phyloP scores from a whole-genome alignment of 2,888 invertebrate species.

The Mactromeris polynyma region DNA sequence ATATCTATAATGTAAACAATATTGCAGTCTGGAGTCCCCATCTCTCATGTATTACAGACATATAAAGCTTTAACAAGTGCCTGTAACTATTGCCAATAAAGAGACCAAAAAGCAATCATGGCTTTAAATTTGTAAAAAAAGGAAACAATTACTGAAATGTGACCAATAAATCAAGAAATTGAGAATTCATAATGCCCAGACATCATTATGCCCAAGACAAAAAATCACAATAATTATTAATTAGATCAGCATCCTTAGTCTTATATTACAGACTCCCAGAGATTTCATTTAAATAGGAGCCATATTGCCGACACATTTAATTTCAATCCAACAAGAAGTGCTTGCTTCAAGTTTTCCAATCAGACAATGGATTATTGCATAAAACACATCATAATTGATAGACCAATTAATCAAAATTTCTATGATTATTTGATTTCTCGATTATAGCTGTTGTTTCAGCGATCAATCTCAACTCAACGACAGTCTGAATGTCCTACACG shows the following conservation, averaged over 20 bases:
- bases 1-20: too few species aligned
- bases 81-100: not conserved
- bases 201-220: not conserved
- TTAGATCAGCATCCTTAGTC: not conserved
- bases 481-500: not conserved
- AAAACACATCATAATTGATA: slow-evolving; percentile 13
- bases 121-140: not conserved
- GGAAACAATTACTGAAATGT: not conserved
- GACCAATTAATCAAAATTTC: slow-evolving; percentile 15
- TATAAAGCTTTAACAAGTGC: not conserved
- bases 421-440: not conserved
- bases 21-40: too few species aligned
- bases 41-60: too few species aligned
- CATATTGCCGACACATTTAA: slow-evolving; percentile 19
- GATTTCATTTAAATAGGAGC: slow-evolving; percentile 17
- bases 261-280: not conserved
- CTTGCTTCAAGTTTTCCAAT: not conserved
- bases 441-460: slow-evolving; percentile 7
- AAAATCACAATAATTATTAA: not conserved
- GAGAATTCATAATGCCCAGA: not conserved
- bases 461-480: slow-evolving; percentile 9
- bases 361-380: slow-evolving; percentile 17
- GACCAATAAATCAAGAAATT: not conserved
- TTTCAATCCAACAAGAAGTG: not conserved
- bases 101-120: not conserved